These are phyloP conservation scores for Glaucidium brasilianum DNA, from an alignment of 2,113 vertebrate species.

Conservation along the genomic window DNA sequence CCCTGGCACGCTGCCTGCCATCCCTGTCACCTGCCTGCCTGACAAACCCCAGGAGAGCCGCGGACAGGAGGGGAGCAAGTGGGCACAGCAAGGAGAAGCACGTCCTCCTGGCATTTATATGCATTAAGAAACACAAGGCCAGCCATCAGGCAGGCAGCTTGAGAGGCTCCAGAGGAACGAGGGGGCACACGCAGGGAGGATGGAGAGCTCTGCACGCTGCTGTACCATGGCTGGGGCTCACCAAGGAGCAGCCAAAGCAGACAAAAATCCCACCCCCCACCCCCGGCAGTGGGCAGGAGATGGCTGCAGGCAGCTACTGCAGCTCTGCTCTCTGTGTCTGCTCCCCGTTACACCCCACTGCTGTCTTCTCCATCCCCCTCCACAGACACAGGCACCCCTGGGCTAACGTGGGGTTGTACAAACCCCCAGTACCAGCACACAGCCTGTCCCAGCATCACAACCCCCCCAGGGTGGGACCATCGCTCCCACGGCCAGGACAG, in stretches of 20 bases:
- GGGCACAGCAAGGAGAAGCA: background rate
- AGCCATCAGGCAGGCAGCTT: background rate
- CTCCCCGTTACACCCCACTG: rapidly evolving
- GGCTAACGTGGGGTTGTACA: background rate
- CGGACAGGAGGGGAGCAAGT: background rate
- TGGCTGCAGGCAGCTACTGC: rapidly evolving
- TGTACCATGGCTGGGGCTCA: background rate
- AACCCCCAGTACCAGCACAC: background rate
- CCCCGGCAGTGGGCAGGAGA: rapidly evolving
- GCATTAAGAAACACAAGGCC: background rate
- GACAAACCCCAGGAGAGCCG: background rate
- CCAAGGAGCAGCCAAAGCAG: background rate
- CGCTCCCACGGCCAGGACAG: background rate
- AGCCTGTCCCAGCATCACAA: background rate
- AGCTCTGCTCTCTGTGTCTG: background rate
- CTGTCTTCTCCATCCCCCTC: background rate
- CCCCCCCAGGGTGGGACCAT: background rate
- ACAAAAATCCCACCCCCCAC: background rate
- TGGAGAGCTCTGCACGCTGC: background rate
- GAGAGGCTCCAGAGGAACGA: background rate
- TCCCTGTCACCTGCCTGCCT: background rate
- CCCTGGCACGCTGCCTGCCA: rapidly evolving
- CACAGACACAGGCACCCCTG: background rate
- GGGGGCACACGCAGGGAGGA: background rate
- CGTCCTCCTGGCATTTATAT: background rate